These are phyloP conservation scores for Scaptomyza tumidula DNA, from an alignment of 2,888 invertebrate genomes.

Conservation along the genomic window DNA sequence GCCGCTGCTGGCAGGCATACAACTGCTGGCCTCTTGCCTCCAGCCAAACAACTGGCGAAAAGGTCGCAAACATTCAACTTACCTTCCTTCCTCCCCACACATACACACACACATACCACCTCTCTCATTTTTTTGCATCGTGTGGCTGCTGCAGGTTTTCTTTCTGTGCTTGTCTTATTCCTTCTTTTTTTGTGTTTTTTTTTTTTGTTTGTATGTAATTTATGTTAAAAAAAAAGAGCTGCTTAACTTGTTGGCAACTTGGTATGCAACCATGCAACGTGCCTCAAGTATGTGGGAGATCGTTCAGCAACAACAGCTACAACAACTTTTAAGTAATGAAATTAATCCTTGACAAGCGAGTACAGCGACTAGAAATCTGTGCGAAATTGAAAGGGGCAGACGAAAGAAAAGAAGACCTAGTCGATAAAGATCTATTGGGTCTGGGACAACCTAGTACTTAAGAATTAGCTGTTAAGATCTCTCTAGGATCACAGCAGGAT, in stretches of 20 bases:
- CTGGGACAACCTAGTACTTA: constrained; percentile 25
- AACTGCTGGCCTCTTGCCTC: constrained; percentile 52
- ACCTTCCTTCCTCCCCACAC: background rate
- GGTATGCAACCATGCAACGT: constrained; percentile 52
- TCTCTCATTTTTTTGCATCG: background rate
- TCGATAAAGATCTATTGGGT: constrained; percentile 72
- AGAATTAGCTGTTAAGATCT: constrained; percentile 35
- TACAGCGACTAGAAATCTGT: constrained; percentile 49
- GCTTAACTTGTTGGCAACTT: constrained; percentile 76
- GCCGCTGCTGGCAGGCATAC: constrained; percentile 44
- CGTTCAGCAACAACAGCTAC: constrained; percentile 27
- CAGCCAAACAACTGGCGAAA: constrained; percentile 51
- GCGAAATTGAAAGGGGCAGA: constrained; percentile 38
- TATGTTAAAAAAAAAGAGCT: constrained; percentile 81
- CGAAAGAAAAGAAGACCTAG: constrained; percentile 3
- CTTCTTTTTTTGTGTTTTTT: constrained; percentile 46
- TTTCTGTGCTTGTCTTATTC: constrained; percentile 11
- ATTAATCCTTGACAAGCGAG: constrained; percentile 83
- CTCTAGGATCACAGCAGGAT: constrained; percentile 56
- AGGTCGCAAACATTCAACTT: constrained; percentile 44
- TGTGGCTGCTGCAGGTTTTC: constrained; percentile 35
- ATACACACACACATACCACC: too few relatives aligned
- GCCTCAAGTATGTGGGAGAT: constrained; percentile 80
- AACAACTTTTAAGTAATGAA: constrained; percentile 79
- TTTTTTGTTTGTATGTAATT: constrained; percentile 75